phyloP scores from a whole-genome alignment of 2,888 invertebrate species.

The Rhorus exstirpatorius region DNA sequence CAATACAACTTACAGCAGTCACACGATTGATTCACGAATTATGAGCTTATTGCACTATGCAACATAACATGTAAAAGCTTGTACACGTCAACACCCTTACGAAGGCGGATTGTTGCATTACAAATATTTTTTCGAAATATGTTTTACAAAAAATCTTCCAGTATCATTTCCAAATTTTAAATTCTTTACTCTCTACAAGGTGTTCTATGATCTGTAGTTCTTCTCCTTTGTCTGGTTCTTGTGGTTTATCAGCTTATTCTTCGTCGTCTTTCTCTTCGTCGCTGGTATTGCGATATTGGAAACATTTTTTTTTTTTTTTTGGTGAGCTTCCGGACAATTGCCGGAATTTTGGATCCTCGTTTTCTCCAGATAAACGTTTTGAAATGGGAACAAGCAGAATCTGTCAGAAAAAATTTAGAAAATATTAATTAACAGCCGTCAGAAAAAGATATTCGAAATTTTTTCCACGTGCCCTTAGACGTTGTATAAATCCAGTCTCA shows the following conservation, averaged over 20 bases:
- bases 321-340: conserved; percentile 39
- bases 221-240: conserved; percentile 5
- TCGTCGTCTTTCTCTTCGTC: conserved; percentile 5
- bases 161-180: conserved; percentile 70
- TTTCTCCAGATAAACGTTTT: conserved; percentile 68
- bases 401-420: conserved; percentile 34
- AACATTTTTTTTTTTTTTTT: conserved; percentile 30
- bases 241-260: background rate
- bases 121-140: conserved; percentile 12
- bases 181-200: conserved; percentile 39
- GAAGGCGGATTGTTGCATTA: conserved; percentile 27
- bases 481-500: background rate
- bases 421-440: background rate
- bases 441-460: conserved; percentile 2
- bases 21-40: conserved; percentile 21
- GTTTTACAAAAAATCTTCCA: conserved; percentile 65
- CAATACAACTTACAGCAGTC: too few relatives aligned
- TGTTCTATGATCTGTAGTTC: conserved; percentile 2
- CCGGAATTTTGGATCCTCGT: conserved; percentile 54
- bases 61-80: conserved; percentile 44
- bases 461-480: too few relatives aligned
- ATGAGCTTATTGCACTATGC: conserved; percentile 46
- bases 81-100: conserved; percentile 56
- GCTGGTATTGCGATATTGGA: background rate
- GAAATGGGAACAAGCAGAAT: conserved; percentile 40